Evolutionary conservation across 2,113 vertebrate genomes (phyloP).

Genomic region (Eurypyga helias): DNA sequence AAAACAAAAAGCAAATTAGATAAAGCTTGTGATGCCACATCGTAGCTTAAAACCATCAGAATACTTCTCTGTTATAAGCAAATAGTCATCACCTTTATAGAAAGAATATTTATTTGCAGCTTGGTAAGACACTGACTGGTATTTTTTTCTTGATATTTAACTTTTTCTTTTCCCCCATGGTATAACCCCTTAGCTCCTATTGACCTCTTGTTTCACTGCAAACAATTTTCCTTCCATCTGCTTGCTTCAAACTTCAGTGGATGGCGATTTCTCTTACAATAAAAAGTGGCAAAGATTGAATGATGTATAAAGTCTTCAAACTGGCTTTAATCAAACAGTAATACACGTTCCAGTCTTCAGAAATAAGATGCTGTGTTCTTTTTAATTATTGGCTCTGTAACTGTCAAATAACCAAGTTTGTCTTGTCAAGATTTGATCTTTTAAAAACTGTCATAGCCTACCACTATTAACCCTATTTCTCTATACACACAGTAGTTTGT

Average conservation of each 20-base stretch:
- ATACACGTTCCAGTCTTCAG: not conserved
- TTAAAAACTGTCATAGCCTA: not conserved
- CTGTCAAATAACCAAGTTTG: conserved; percentile 18
- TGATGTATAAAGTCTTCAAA: not conserved
- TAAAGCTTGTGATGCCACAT: not conserved
- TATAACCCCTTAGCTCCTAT: not conserved
- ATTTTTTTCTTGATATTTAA: not conserved
- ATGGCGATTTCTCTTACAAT: not conserved
- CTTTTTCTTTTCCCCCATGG: not conserved
- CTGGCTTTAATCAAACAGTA: not conserved
- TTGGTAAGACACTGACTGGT: not conserved
- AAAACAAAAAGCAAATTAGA: not conserved
- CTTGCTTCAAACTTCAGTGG: not conserved
- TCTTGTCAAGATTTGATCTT: not conserved
- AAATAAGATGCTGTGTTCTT: not conserved
- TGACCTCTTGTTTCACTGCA: not conserved
- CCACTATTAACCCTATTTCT: not conserved
- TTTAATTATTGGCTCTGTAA: conserved; percentile 18
- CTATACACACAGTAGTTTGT: not conserved
- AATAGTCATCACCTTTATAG: not conserved
- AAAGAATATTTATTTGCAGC: not conserved
- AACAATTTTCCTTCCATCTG: not conserved
- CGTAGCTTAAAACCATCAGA: not conserved
- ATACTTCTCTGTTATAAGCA: not conserved
- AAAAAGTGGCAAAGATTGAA: not conserved